A percentile compares a stretch with the other conserved stretches of the same genome.
Conservation (phyloP, 1,140 invertebrate species). For the Hetaerina americana region DNA sequence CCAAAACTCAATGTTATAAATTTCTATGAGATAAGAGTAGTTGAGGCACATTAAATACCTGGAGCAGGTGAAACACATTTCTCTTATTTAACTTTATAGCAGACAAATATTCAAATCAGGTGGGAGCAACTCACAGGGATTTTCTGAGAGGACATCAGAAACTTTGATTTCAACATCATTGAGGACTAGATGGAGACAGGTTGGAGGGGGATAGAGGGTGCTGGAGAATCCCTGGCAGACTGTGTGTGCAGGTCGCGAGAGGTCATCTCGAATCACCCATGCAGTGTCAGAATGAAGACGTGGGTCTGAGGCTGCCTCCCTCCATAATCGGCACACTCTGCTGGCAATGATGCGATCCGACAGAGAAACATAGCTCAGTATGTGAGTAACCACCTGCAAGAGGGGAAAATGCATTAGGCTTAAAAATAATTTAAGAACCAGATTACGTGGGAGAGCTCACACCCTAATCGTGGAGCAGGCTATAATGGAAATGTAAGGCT, state of each 20-base stretch:
- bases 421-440: too few relatives aligned
- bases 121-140: neutral
- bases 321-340: slow-evolving; percentile 42
- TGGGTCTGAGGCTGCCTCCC: slow-evolving; percentile 38
- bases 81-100: too few relatives aligned
- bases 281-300: slow-evolving; percentile 11
- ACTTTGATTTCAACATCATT: slow-evolving; percentile 39
- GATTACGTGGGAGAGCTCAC: too few relatives aligned
- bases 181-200: slow-evolving; percentile 36
- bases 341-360: slow-evolving; percentile 42
- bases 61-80: too few relatives aligned
- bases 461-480: too few relatives aligned
- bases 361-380: slow-evolving; percentile 44
- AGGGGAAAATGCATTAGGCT: slow-evolving; percentile 23
- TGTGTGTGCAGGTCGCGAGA: slow-evolving; percentile 31
- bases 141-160: neutral
- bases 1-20: too few relatives aligned
- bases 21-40: too few relatives aligned
- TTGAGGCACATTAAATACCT: too few relatives aligned
- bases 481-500: too few relatives aligned
- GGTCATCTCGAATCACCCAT: slow-evolving; percentile 36
- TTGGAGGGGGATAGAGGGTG: neutral
- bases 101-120: too few relatives aligned
- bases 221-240: slow-evolving; percentile 16
- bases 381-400: slow-evolving; percentile 44